Conservation (phyloP, 2,888 invertebrate species). For the Sthenelais limicola region DNA sequence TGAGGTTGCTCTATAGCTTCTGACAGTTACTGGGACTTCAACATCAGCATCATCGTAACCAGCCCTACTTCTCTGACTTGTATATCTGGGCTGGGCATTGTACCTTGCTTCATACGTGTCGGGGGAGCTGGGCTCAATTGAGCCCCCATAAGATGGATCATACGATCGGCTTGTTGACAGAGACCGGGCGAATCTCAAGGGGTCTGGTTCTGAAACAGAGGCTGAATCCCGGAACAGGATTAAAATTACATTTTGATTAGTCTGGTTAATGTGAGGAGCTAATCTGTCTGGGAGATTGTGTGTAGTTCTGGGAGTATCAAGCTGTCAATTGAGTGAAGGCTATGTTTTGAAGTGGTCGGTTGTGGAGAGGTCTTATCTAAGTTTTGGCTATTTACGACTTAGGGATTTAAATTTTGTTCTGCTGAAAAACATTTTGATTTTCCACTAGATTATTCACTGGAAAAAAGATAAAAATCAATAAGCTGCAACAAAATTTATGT, state of each 20-base stretch:
- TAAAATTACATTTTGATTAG: neutral
- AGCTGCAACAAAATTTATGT: no score
- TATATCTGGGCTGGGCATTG: neutral
- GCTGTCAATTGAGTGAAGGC: no score
- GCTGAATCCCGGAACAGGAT: constrained; percentile 23
- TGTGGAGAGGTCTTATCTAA: no score
- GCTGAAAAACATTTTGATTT: no score
- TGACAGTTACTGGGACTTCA: constrained; percentile 12
- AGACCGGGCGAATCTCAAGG: constrained; percentile 23
- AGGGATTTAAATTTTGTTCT: no score
- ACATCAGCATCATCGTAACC: constrained; percentile 10
- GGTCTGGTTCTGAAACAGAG: constrained; percentile 28
- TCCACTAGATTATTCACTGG: no score
- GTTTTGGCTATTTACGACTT: no score
- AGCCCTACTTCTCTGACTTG: neutral
- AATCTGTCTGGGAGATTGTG: neutral
- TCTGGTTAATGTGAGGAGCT: no score
- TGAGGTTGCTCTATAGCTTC: neutral
- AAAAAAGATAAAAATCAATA: no score
- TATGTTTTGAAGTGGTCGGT: no score
- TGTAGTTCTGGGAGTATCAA: neutral
- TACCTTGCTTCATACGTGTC: no score
- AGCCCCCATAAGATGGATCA: constrained; percentile 14
- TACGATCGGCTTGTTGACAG: constrained; percentile 30
- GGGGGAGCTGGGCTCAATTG: constrained; percentile 13